Conservation (phyloP, 2,888 invertebrate species). For the Leptura quadrifasciata region DNA sequence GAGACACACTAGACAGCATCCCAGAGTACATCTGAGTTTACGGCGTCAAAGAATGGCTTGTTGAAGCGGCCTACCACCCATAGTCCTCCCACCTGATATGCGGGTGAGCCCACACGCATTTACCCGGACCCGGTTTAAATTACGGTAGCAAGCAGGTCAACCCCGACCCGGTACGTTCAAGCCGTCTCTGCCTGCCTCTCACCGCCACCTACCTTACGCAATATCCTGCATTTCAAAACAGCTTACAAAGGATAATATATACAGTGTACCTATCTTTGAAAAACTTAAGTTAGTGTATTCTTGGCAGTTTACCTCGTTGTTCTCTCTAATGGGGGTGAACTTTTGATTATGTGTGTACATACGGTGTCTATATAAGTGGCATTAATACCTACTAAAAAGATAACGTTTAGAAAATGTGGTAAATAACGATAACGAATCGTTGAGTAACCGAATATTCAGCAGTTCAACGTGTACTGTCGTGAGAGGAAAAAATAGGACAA, state of each 20-base stretch:
- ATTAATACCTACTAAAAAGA: no score
- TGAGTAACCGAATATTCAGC: no score
- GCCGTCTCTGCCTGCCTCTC: conserved; percentile 38
- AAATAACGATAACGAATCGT: no score
- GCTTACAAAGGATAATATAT: conserved; percentile 25
- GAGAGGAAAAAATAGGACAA: no score
- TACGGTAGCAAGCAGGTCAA: conserved; percentile 42
- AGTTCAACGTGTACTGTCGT: no score
- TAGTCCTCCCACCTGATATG: conserved; percentile 41
- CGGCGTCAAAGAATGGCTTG: conserved; percentile 35
- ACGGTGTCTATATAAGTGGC: not conserved
- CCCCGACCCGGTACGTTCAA: conserved; percentile 28
- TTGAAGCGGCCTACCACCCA: conserved; percentile 40
- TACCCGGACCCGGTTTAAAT: conserved; percentile 36
- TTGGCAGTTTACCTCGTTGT: not conserved
- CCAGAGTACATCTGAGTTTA: conserved; percentile 11
- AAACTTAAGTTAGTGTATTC: not conserved
- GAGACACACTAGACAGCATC: conserved; percentile 16
- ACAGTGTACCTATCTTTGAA: conserved; percentile 3
- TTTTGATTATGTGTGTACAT: not conserved
- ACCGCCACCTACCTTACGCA: conserved; percentile 26
- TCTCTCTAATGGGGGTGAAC: not conserved
- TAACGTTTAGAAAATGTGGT: no score
- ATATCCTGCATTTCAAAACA: conserved; percentile 35
- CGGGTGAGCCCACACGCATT: conserved; percentile 44